Evolutionary conservation across 2,888 invertebrate genomes (phyloP).

Genomic region (Octodonta nipae): DNA sequence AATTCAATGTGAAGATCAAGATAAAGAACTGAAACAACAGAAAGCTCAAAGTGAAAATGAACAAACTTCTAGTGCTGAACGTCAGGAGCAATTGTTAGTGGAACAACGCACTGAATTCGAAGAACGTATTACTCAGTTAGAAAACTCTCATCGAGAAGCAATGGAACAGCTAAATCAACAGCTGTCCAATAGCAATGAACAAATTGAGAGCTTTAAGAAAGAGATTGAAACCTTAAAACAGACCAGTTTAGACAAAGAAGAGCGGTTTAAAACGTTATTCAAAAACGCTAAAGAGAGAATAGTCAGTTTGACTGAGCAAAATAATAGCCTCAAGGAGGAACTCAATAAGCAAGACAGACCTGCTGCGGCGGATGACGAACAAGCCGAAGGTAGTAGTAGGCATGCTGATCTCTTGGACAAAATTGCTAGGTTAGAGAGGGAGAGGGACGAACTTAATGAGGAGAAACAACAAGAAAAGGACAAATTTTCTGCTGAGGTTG

Average conservation of each 20-base stretch:
- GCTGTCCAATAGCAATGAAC: slow-evolving; percentile 34
- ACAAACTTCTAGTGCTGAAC: slow-evolving; percentile 32
- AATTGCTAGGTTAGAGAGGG: slow-evolving; percentile 51
- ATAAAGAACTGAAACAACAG: slow-evolving; percentile 45
- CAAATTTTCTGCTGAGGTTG: slow-evolving; percentile 52
- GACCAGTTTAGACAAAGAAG: slow-evolving; percentile 34
- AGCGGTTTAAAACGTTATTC: slow-evolving; percentile 41
- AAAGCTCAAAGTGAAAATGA: slow-evolving; percentile 41
- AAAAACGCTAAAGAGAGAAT: slow-evolving; percentile 65
- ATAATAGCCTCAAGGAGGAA: slow-evolving; percentile 47
- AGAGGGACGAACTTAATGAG: slow-evolving; percentile 45
- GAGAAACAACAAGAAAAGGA: slow-evolving; percentile 55
- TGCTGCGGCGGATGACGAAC: slow-evolving; percentile 34
- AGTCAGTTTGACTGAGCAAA: slow-evolving; percentile 56
- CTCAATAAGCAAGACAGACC: slow-evolving; percentile 23
- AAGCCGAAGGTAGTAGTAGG: slow-evolving; percentile 28
- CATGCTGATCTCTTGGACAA: slow-evolving; percentile 40
- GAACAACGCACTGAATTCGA: slow-evolving; percentile 38
- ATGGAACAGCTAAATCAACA: slow-evolving; percentile 37
- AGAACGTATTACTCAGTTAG: slow-evolving; percentile 31
- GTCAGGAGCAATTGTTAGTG: slow-evolving; percentile 30
- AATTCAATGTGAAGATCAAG: slow-evolving; percentile 65
- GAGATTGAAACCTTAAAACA: slow-evolving; percentile 36
- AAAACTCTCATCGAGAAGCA: slow-evolving; percentile 36
- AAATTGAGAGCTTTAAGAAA: slow-evolving; percentile 43